Conservation (phyloP, 1,140 invertebrate species). For the Tachypleus tridentatus region DNA sequence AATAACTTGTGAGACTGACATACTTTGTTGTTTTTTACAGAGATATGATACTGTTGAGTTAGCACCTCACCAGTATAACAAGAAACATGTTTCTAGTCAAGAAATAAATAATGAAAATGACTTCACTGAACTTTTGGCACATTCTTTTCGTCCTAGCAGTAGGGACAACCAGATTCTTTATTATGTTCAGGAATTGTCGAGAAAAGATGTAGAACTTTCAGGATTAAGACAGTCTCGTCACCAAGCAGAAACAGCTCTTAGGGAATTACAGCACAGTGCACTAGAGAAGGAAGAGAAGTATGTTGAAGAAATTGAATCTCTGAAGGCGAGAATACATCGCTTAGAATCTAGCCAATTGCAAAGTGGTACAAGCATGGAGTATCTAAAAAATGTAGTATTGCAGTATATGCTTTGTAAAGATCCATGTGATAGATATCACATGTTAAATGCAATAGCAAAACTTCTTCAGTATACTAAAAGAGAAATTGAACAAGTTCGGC, state of each 20-base stretch:
- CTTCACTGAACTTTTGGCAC: no score
- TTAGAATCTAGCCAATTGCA: slow-evolving; percentile 59
- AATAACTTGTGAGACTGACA: no score
- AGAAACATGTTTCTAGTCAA: no score
- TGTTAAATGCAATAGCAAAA: slow-evolving; percentile 77
- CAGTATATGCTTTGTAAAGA: slow-evolving; percentile 63
- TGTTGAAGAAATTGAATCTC: slow-evolving; percentile 41
- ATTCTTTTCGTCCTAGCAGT: slow-evolving; percentile 11
- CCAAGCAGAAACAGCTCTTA: slow-evolving; percentile 50
- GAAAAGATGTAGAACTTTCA: slow-evolving; percentile 65
- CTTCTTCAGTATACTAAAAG: slow-evolving; percentile 61
- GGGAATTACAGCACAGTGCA: slow-evolving; percentile 48
- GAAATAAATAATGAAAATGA: no score
- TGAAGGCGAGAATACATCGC: slow-evolving; percentile 44
- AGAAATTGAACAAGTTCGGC: slow-evolving; percentile 42
- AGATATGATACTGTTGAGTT: no score
- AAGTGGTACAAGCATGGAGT: slow-evolving; percentile 75
- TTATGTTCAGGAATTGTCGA: slow-evolving; percentile 67
- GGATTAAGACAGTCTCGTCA: slow-evolving; percentile 56
- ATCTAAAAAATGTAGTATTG: slow-evolving; percentile 78
- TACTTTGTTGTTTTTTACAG: no score
- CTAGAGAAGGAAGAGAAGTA: slow-evolving; percentile 44
- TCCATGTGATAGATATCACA: slow-evolving; percentile 53
- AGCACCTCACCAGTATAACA: no score
- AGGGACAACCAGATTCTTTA: slow-evolving; percentile 50